Evolutionary conservation across 1,140 invertebrate species (phyloP), one percentile per base, ranked within the genome.

Genomic region (Pteromalus puparum): DNA sequence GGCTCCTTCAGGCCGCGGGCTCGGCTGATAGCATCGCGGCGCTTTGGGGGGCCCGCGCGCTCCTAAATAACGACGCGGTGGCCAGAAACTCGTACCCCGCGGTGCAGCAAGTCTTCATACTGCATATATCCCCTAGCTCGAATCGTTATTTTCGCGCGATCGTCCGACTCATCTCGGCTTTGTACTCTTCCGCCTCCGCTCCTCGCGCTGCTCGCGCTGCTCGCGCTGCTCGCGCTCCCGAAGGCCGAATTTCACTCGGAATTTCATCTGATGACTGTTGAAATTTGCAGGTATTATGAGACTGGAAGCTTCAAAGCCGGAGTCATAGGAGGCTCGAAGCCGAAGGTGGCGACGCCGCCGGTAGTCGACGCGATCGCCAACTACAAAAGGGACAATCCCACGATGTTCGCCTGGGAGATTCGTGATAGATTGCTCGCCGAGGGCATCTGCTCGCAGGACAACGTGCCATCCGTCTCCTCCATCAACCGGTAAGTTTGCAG

Each of bases 341-440:
- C 99, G 12, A 99, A 99, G 94, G 99, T 99, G 42, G 99, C 99
- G 4, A 99, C 99, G 1, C 98, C 98, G 0, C 97, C 98, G 73
- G 99, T 99, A 15, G 99, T 99, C 38, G 98, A 99, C 90, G 98
- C 98, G 68, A 99, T 99, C 87, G 97, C 98, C 1, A 97, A 98
- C 87, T 99, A 99, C 94, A 99, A 99, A 92, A 95, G 98, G 85
- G 98, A 99, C 92, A 99, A 99, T 93, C 99, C 99, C 0, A 99
- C 99, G 24, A 99, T 99, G 98, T 99, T 99, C 92, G 99, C 99
- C 3, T 99, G 99, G 99, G 99, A 99, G 93, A 99, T 99, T 89
- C 94, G 99, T 61, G 99, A 99, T 93, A 95, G 98, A 93, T 95
- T 99, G 87, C 95, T 99, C 80, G 96, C 98, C 2, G 99, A 99